Conservation (phyloP, 2,888 invertebrate species). For the Ophraella communa region DNA sequence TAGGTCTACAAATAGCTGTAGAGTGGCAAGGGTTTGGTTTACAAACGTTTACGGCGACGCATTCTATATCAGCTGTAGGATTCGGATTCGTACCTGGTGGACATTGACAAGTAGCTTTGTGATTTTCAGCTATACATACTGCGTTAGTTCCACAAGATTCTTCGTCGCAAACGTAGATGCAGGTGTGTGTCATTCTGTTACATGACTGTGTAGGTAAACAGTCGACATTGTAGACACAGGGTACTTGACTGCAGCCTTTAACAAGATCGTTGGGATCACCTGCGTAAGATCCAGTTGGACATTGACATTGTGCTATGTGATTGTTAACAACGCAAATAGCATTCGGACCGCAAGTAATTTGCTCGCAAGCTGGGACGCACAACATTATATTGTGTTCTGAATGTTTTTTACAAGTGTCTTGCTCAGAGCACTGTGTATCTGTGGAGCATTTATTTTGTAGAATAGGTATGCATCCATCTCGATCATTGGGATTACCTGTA, state of each 20-base stretch:
- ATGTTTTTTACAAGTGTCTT: slow-evolving; percentile 75
- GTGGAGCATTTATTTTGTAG: slow-evolving; percentile 78
- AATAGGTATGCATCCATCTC: slow-evolving; percentile 81
- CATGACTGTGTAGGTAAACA: slow-evolving; percentile 82
- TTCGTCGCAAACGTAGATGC: slow-evolving; percentile 80
- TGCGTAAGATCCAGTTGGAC: slow-evolving; percentile 84
- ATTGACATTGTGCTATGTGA: slow-evolving; percentile 88
- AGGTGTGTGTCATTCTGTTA: slow-evolving; percentile 82
- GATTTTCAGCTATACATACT: slow-evolving; percentile 86
- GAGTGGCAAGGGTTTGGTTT: slow-evolving; percentile 81
- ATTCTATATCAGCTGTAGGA: slow-evolving; percentile 84
- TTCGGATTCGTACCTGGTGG: slow-evolving; percentile 83
- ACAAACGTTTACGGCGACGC: slow-evolving; percentile 75
- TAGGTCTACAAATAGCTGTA: slow-evolving; percentile 78
- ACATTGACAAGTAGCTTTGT: slow-evolving; percentile 83
- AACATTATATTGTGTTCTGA: slow-evolving; percentile 65
- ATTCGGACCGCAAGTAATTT: slow-evolving; percentile 80
- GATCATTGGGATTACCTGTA: slow-evolving; percentile 88
- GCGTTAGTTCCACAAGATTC: slow-evolving; percentile 87
- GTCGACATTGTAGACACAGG: slow-evolving; percentile 86
- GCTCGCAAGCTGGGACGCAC: slow-evolving; percentile 81
- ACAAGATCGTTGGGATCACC: slow-evolving; percentile 83
- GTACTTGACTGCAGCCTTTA: slow-evolving; percentile 79
- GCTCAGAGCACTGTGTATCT: slow-evolving; percentile 84
- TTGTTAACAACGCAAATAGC: slow-evolving; percentile 89